Evolutionary conservation across 1,140 invertebrate genomes (phyloP).

Genomic region (Andricus grossulariae): DNA sequence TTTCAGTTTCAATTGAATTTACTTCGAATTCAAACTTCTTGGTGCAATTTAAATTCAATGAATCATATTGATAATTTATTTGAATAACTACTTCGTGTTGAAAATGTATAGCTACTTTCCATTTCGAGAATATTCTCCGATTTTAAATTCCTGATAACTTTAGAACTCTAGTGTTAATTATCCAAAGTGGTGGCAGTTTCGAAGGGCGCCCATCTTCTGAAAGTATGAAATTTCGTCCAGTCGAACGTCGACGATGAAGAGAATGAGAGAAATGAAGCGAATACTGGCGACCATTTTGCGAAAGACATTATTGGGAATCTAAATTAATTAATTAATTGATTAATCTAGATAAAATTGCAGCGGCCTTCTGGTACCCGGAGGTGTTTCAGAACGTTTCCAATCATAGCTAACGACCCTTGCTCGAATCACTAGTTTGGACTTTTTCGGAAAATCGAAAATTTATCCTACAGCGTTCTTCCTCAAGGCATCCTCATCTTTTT

Average conservation of each 20-base stretch:
- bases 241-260: neutral
- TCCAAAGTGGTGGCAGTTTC: constrained; percentile 41
- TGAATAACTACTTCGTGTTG: no score
- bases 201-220: neutral
- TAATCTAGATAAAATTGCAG: neutral
- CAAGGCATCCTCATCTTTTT: neutral
- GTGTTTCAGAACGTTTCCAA: neutral
- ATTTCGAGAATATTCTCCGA: no score
- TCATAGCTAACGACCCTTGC: neutral
- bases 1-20: no score
- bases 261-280: constrained; percentile 14
- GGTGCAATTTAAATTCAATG: no score
- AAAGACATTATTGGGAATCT: neutral
- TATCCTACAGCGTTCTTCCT: neutral
- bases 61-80: no score
- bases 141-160: neutral
- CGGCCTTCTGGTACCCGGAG: neutral
- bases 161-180: neutral
- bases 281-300: neutral
- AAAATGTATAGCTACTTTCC: no score
- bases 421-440: constrained; percentile 2
- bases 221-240: neutral
- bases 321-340: constrained; percentile 5
- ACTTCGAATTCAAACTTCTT: no score
- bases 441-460: neutral